phyloP scores from a whole-genome alignment of 2,113 vertebrate genomes.

The Eulacestoma nigropectus region DNA sequence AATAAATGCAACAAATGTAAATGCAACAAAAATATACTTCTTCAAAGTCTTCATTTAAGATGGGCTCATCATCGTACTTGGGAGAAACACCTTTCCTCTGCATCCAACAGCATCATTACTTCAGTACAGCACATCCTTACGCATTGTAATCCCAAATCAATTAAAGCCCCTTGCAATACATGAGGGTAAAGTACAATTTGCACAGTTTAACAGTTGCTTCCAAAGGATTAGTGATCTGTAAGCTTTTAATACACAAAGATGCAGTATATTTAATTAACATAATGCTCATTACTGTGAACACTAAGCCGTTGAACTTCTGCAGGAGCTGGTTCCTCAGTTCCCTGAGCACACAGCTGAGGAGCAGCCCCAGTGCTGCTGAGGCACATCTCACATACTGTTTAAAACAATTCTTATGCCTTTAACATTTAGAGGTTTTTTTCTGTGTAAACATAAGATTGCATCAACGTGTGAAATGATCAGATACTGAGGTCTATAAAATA shows the following conservation, averaged over 20 bases:
- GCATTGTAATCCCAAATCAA: neutral
- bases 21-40: neutral
- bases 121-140: neutral
- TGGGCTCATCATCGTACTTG: neutral
- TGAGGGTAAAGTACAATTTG: neutral
- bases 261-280: neutral
- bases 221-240: neutral
- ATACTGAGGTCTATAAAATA: neutral
- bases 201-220: neutral
- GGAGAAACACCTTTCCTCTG: neutral
- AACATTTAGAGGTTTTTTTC: neutral
- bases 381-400: neutral
- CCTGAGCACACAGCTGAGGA: neutral
- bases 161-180: neutral
- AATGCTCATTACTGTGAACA: neutral
- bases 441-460: neutral
- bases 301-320: neutral
- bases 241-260: constrained; percentile 1
- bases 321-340: neutral
- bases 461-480: neutral
- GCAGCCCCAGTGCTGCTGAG: neutral
- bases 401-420: neutral
- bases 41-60: neutral
- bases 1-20: neutral
- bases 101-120: neutral